A percentile compares a stretch with the other conserved stretches of the same genome.
Conservation (phyloP, 2,888 invertebrate species). For the Ochropleura plecta region DNA sequence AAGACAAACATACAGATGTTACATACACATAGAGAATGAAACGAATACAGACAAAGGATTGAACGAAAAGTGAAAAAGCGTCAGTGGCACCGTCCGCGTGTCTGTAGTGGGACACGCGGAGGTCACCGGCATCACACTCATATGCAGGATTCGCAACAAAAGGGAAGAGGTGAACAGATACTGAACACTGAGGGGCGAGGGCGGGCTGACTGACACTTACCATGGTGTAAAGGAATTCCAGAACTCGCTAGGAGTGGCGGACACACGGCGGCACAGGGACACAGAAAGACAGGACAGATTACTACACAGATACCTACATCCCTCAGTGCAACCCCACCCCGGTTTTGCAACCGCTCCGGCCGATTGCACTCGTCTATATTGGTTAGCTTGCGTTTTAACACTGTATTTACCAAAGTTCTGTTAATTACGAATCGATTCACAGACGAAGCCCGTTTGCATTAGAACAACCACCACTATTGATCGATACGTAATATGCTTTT, state of each 20-base stretch:
- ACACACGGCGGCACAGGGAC: conserved; percentile 93
- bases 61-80: conserved; percentile 89
- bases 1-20: conserved; percentile 91
- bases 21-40: conserved; percentile 91
- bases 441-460: conserved; percentile 89
- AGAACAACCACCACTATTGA: conserved; percentile 87
- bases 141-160: conserved; percentile 91
- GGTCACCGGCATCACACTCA: conserved; percentile 89
- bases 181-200: conserved; percentile 91
- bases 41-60: conserved; percentile 90
- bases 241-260: conserved; percentile 97
- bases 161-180: conserved; percentile 90
- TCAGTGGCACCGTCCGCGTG: conserved; percentile 87
- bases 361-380: conserved; percentile 88
- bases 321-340: conserved; percentile 91
- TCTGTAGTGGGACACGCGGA: conserved; percentile 84
- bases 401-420: conserved; percentile 78
- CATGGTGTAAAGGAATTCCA: conserved; percentile 99
- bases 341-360: conserved; percentile 85
- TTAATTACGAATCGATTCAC: conserved; percentile 74
- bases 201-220: conserved; percentile 96
- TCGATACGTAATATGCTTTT: conserved; percentile 57
- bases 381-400: conserved; percentile 90
- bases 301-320: conserved; percentile 91
- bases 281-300: conserved; percentile 92